Evolutionary conservation across 1,140 invertebrate species (phyloP).

Genomic region (Drosophila arizonae): DNA sequence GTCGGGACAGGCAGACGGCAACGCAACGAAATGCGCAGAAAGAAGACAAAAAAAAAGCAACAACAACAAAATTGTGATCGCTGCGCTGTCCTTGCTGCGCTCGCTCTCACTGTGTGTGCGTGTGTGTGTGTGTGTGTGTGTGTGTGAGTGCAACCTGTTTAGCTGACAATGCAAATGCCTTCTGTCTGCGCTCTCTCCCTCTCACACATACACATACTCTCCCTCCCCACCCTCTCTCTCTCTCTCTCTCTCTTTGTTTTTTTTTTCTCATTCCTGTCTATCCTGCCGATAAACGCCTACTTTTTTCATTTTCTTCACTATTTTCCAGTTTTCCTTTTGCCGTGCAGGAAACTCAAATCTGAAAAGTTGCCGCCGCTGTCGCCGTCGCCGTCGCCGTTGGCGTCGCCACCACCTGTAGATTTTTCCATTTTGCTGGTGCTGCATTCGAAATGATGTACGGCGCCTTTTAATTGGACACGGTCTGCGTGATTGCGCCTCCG

Average conservation of each 20-base stretch:
- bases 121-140: background rate
- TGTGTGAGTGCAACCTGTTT: constrained; percentile 33
- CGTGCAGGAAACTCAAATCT: constrained; percentile 62
- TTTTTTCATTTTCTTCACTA: constrained; percentile 13
- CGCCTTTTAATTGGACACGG: constrained; percentile 80
- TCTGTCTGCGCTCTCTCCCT: background rate
- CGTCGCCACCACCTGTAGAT: constrained; percentile 76
- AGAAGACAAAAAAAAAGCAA: background rate
- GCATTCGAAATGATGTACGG: constrained; percentile 77
- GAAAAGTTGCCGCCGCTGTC: constrained; percentile 29
- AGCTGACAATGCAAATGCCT: constrained; percentile 32
- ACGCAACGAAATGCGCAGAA: constrained; percentile 17
- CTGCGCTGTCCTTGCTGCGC: constrained; percentile 17
- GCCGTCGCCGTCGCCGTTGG: constrained; percentile 2
- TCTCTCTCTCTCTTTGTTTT: background rate
- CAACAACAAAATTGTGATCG: background rate
- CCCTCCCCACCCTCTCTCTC: background rate
- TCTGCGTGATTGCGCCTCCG: constrained; percentile 66
- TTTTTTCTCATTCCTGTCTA: background rate
- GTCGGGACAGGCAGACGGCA: constrained; percentile 5
- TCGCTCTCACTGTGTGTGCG: background rate
- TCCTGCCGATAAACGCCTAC: constrained; percentile 33
- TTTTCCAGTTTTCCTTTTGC: constrained; percentile 41
- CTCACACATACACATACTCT: background rate
- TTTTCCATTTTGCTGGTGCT: constrained; percentile 58